Conservation (phyloP, 2,888 invertebrate species). For the Stictocephala bisonia region DNA sequence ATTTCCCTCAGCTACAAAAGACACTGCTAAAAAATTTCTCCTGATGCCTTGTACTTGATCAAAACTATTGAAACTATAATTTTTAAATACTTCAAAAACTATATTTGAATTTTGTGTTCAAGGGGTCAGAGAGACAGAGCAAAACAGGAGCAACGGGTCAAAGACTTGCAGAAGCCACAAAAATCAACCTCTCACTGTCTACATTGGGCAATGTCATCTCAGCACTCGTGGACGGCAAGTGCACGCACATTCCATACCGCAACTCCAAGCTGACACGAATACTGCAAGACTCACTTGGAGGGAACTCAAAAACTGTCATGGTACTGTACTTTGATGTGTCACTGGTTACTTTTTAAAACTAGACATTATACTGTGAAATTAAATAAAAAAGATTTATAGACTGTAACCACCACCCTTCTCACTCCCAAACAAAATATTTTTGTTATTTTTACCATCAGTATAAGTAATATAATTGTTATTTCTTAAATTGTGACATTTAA, state of each 20-base stretch:
- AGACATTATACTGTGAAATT: not conserved
- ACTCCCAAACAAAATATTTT: too few species aligned
- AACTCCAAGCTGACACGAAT: conserved; percentile 96
- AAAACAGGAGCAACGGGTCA: conserved; percentile 96
- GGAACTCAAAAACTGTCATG: conserved; percentile 96
- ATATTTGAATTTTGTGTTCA: conserved; percentile 58
- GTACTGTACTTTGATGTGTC: conserved; percentile 69
- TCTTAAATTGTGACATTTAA: too few species aligned
- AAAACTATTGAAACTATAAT: too few species aligned
- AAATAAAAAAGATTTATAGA: too few species aligned
- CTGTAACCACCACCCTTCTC: too few species aligned
- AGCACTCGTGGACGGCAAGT: conserved; percentile 96
- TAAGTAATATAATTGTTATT: too few species aligned
- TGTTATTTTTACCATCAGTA: too few species aligned
- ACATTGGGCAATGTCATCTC: conserved; percentile 99
- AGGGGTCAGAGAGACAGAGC: conserved; percentile 97
- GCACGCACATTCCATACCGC: conserved; percentile 96
- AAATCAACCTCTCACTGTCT: conserved; percentile 97
- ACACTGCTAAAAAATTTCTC: not conserved
- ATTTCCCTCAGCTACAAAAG: not conserved
- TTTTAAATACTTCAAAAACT: too few species aligned
- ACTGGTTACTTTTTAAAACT: conserved; percentile 1
- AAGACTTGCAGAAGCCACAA: conserved; percentile 94
- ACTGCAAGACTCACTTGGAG: conserved; percentile 96
- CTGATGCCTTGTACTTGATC: not conserved